phyloP scores from a whole-genome alignment of 2,888 invertebrate species.

The Autographa pulchrina region DNA sequence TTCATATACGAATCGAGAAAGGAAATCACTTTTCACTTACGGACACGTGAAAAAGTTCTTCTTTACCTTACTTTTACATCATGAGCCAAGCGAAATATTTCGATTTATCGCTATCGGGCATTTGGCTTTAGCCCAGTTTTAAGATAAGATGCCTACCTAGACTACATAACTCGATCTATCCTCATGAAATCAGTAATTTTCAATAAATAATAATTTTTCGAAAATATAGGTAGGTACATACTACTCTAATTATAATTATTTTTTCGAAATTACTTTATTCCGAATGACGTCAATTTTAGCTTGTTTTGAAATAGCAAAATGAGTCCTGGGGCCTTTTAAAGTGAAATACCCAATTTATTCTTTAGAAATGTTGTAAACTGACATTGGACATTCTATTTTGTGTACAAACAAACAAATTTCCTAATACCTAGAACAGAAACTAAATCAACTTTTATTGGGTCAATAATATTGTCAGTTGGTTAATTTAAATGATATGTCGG shows the following conservation, averaged over 20 bases:
- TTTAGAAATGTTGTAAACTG: background rate
- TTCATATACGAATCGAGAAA: background rate
- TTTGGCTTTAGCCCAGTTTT: no score
- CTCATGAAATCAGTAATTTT: no score
- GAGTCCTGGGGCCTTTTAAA: background rate
- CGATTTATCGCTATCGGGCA: no score
- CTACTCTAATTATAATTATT: no score
- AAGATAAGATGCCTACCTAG: no score
- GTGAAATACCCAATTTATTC: background rate
- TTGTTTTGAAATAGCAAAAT: no score
- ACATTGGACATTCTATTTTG: background rate
- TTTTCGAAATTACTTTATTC: no score
- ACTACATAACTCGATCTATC: no score
- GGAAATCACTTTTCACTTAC: conserved; percentile 4
- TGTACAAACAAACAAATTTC: conserved; percentile 19
- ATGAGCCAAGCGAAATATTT: no score
- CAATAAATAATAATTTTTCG: no score
- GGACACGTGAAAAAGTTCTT: background rate
- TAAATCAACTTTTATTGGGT: conserved; percentile 54
- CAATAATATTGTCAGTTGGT: conserved; percentile 36
- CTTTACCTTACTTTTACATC: background rate
- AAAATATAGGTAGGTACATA: no score
- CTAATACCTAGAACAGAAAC: conserved; percentile 26
- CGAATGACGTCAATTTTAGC: no score
- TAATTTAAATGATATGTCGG: conserved; percentile 45